Conservation (phyloP, 2,797 vertebrate species). For the Acanthopagrus latus region DNA sequence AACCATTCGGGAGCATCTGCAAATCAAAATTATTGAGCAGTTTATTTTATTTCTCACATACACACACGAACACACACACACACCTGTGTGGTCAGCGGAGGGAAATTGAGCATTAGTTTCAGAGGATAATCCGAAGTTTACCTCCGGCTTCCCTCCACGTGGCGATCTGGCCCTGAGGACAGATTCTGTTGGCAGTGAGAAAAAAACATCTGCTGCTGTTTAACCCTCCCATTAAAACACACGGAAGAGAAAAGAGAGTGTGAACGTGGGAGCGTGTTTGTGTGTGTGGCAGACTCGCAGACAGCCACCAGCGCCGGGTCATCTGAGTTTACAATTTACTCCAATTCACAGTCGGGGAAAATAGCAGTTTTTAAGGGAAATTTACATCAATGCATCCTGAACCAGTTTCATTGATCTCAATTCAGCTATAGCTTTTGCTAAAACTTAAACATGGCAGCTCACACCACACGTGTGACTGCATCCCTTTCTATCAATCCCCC, state of each 20-base stretch:
- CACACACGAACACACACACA: background rate
- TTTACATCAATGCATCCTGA: background rate
- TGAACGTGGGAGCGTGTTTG: conserved; percentile 46
- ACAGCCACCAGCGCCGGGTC: conserved; percentile 15
- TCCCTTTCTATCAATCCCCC: conserved; percentile 37
- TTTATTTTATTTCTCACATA: background rate
- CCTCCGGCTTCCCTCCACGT: conserved; percentile 70
- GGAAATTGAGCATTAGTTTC: conserved; percentile 10
- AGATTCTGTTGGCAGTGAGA: conserved; percentile 80
- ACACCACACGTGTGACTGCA: conserved; percentile 49
- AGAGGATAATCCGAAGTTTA: conserved; percentile 57
- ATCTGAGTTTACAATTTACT: conserved; percentile 34
- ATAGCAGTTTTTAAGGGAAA: background rate
- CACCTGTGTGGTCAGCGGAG: background rate
- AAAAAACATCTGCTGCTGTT: conserved; percentile 81
- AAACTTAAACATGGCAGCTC: background rate
- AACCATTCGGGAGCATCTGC: conserved; percentile 32
- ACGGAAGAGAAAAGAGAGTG: conserved; percentile 42
- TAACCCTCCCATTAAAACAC: conserved; percentile 75
- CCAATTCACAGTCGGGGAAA: background rate
- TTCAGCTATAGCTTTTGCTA: background rate
- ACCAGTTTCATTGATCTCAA: background rate
- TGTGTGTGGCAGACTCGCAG: conserved; percentile 12
- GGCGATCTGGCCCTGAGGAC: conserved; percentile 74
- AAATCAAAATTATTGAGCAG: conserved; percentile 6